Base-by-base conservation (phyloP, 1,140 invertebrate species). In the Drosophila ironensis region DNA sequence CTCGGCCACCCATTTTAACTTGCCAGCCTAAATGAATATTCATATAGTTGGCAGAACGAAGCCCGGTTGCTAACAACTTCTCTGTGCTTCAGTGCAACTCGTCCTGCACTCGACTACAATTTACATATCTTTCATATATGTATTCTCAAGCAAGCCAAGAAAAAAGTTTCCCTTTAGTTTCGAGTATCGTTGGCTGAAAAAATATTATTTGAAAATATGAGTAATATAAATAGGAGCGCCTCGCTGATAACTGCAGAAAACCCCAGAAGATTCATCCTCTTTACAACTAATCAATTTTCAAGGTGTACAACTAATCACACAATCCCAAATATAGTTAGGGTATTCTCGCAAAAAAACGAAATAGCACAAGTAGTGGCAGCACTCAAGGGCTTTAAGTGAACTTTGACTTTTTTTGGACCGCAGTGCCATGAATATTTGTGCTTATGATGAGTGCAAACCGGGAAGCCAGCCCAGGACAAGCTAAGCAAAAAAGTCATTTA, bases 41-140 rank as follows among this genome's bases (percentile, higher is more conserved):
- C 73, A 82, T 81, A 54, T 41, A 37, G 53, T 24, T 22, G 19
- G 37, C n/a, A 38, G 45, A 60, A 80, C 25, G 41, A 54, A 63
- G 53, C 44, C 30, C 1, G 24, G 19, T 66, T 20, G 12, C 41
- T 5, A 69, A 69, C 46, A 41, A 63, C 27, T 38, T 27, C 24
- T 27, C 24, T 41, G 40, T 27, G 46, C 44, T 44, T 41, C 44
- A 20, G 48, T 53, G 53, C 70, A 51, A 54, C 59, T 64, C 57
- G 20, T 59, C 46, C 25, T 19, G 35, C 59, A 50, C 33, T 52
- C 40, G 40, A 25, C 51, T 35, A 46, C 47, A 73, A 78, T 78
- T 81, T 72, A 74, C 61, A 84, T 84, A 81, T 77, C 68, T 70
- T 51, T 48, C 61, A 35, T 50, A 77, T 61, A 61, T 70, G 50